A percentile compares a stretch with the other conserved stretches of the same genome.
Conservation (phyloP, 2,797 vertebrate genomes). For the Rhabdophis nuchalis region DNA sequence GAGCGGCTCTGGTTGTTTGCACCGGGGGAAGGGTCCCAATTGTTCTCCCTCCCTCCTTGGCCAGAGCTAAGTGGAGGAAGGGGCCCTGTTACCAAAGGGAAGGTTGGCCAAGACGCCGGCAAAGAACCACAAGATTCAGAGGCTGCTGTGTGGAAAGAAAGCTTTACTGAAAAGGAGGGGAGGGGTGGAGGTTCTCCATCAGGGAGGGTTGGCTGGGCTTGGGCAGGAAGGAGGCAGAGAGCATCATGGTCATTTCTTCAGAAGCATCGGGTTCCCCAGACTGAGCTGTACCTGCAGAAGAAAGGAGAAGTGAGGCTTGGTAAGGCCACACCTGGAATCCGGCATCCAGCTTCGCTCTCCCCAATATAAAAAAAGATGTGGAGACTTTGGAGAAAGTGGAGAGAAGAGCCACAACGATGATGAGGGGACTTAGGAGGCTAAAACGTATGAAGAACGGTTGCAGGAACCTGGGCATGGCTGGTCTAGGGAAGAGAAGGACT, state of each 20-base stretch:
- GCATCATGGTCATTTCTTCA: not conserved
- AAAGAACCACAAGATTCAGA: not conserved
- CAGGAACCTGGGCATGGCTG: no score
- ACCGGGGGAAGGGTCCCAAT: rapidly evolving
- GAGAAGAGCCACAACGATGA: not conserved
- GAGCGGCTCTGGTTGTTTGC: not conserved
- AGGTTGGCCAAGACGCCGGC: not conserved
- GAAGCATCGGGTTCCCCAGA: not conserved
- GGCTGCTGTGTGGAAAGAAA: not conserved
- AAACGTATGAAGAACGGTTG: not conserved
- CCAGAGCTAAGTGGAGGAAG: not conserved
- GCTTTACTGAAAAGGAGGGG: not conserved
- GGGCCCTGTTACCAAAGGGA: not conserved
- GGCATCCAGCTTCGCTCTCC: not conserved
- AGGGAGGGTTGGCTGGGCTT: not conserved
- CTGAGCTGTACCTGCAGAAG: not conserved
- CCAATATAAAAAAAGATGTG: not conserved
- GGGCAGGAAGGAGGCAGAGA: no score
- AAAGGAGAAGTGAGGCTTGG: not conserved
- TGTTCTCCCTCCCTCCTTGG: not conserved
- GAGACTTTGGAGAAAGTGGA: not conserved
- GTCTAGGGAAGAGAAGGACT: no score
- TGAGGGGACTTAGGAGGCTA: not conserved
- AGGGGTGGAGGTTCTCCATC: not conserved
- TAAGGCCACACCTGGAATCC: not conserved